Conservation (phyloP, 2,888 invertebrate species). For the Mythimna lalbum region DNA sequence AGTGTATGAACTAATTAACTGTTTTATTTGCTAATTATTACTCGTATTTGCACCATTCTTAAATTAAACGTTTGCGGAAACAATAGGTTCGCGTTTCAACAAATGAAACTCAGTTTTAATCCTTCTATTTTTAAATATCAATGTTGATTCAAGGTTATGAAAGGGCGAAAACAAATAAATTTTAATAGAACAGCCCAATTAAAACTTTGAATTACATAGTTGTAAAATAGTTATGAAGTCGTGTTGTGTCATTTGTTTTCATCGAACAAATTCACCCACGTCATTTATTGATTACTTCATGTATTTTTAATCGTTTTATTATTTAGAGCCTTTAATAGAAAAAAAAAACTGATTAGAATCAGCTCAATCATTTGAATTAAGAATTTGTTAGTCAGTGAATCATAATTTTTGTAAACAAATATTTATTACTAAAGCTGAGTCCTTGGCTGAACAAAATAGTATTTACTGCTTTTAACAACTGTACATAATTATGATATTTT, state of each 20-base stretch:
- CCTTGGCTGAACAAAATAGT: no score
- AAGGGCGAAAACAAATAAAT: background rate
- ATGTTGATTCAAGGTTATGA: background rate
- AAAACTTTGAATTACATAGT: background rate
- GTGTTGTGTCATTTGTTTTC: constrained; percentile 6
- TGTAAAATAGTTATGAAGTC: background rate
- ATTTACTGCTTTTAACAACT: no score
- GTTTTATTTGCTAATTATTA: constrained; percentile 13
- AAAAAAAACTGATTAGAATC: no score
- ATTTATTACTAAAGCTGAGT: no score
- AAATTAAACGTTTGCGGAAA: constrained; percentile 12
- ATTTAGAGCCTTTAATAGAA: no score
- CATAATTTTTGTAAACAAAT: no score
- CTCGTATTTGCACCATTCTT: constrained; percentile 7
- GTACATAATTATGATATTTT: no score
- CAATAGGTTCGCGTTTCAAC: background rate
- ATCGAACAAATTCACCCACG: background rate
- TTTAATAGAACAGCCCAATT: background rate
- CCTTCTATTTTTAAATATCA: background rate
- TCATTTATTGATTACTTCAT: no score
- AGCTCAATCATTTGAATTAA: no score
- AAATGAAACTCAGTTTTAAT: background rate
- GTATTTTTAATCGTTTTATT: no score
- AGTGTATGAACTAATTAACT: constrained; percentile 16
- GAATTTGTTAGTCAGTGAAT: no score